Evolutionary conservation across 1,140 invertebrate genomes (phyloP), one percentile per base, ranked within the genome.

Genomic region (Drosophila ananassae): DNA sequence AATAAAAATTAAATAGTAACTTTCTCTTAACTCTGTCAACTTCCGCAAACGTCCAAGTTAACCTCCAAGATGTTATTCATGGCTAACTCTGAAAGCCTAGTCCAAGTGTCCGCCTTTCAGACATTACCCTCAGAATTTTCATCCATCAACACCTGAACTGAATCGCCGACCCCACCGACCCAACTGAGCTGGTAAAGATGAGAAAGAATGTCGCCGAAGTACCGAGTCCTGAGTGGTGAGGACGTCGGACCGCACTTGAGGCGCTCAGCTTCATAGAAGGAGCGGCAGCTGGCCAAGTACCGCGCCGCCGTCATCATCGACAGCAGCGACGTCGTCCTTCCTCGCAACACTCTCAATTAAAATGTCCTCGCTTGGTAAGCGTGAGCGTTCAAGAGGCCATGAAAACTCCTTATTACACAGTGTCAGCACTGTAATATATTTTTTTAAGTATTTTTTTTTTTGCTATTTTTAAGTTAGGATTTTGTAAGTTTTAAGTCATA

Each of bases 321-420:
- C 72, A 60, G 25, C 69, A 30, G n/a, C 56, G 59, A 17, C 59
- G 28, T 54, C 69, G 46, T 74, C 54, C 41, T 58, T 63, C 80
- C 82, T 81, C 48, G 83, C 83, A 89, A 83, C 83, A 87, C 83
- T 89, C 83, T 89, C 83, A 87, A 87, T 87, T 87, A 87, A 87
- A 87, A 87, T 89, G 83, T 87, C 79, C 83, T 87, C 83, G 83
- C 83, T 89, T 83, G 79, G 83, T 87, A 83, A 89, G 83, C 83
- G 83, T 89, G 77, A 87, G 80, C 83, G 79, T 87, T 87, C 83
- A 87, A 87, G 83, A 89, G 83, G 83, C 83, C 83, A 87, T 87
- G 83, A 87, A 87, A 87, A 87, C 83, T 87, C 83, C 83, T 87
- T 87, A 87, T 87, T 87, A 89, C 79, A 89, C 63, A 71, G 83